Evolutionary conservation across 2,113 vertebrate genomes (phyloP).

Genomic region (Uria aalge): DNA sequence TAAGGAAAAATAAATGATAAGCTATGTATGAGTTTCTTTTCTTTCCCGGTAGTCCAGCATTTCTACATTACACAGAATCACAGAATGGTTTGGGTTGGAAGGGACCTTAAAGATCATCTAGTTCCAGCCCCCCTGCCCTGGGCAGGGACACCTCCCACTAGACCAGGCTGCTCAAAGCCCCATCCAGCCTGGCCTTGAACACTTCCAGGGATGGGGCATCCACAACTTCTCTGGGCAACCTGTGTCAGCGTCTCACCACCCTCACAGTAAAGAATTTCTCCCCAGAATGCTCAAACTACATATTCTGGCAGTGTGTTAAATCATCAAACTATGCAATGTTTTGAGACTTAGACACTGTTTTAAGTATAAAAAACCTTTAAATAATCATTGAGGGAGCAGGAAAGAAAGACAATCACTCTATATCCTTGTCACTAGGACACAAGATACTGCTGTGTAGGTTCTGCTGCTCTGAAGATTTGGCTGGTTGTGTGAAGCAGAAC

Average conservation of each 20-base stretch:
- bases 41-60: not conserved
- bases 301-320: not conserved
- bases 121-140: no score
- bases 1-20: not conserved
- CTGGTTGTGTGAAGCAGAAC: not conserved
- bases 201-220: no score
- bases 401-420: not conserved
- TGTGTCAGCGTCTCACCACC: no score
- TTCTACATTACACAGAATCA: not conserved
- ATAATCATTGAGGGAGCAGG: not conserved
- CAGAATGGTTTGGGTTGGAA: no score
- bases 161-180: no score
- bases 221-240: no score
- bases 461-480: not conserved
- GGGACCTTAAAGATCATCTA: no score
- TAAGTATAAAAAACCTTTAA: not conserved
- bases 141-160: no score
- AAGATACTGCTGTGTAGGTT: not conserved
- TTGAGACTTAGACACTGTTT: not conserved
- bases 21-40: not conserved
- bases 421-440: not conserved
- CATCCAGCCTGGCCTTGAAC: no score
- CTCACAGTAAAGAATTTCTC: no score
- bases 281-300: not conserved
- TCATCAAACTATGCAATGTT: not conserved